Evolutionary conservation across 2,888 invertebrate genomes (phyloP).

Genomic region (Bhutanitis thaidina): DNA sequence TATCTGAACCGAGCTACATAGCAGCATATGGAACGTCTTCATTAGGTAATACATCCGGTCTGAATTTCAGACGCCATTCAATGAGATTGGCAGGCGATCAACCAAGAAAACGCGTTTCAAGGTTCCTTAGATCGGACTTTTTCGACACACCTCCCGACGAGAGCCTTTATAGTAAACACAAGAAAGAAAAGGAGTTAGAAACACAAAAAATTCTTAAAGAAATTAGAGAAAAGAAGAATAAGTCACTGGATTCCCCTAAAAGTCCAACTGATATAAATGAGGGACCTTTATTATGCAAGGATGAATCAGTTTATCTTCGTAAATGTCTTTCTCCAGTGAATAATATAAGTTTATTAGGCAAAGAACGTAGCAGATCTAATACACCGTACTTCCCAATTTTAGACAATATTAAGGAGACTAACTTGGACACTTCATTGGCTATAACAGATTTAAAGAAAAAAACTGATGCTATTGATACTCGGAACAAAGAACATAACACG

Average conservation of each 20-base stretch:
- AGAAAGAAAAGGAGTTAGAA: slow-evolving; percentile 83
- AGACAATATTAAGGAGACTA: slow-evolving; percentile 69
- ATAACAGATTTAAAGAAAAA: slow-evolving; percentile 9
- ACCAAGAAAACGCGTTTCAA: slow-evolving; percentile 82
- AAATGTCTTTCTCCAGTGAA: slow-evolving; percentile 61
- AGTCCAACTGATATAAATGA: slow-evolving; percentile 45
- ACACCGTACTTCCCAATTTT: slow-evolving; percentile 75
- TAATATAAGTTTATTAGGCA: slow-evolving; percentile 43
- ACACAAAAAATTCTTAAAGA: slow-evolving; percentile 84
- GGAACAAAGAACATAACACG: slow-evolving; percentile 30
- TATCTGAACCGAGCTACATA: slow-evolving; percentile 60
- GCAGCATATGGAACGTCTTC: slow-evolving; percentile 52
- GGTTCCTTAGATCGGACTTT: slow-evolving; percentile 89
- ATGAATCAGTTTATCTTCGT: slow-evolving; percentile 40
- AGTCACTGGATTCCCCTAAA: slow-evolving; percentile 48
- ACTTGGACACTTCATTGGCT: slow-evolving; percentile 40
- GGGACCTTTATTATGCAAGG: slow-evolving; percentile 37
- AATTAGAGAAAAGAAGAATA: slow-evolving; percentile 82
- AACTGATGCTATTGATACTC: slow-evolving; percentile 5
- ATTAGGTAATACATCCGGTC: slow-evolving; percentile 25
- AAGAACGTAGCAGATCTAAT: slow-evolving; percentile 68
- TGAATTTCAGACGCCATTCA: slow-evolving; percentile 48
- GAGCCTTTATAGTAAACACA: slow-evolving; percentile 81
- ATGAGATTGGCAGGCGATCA: slow-evolving; percentile 53
- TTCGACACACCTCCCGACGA: slow-evolving; percentile 85